phyloP scores from a whole-genome alignment of 1,140 invertebrate genomes.

The Ladona fulva region DNA sequence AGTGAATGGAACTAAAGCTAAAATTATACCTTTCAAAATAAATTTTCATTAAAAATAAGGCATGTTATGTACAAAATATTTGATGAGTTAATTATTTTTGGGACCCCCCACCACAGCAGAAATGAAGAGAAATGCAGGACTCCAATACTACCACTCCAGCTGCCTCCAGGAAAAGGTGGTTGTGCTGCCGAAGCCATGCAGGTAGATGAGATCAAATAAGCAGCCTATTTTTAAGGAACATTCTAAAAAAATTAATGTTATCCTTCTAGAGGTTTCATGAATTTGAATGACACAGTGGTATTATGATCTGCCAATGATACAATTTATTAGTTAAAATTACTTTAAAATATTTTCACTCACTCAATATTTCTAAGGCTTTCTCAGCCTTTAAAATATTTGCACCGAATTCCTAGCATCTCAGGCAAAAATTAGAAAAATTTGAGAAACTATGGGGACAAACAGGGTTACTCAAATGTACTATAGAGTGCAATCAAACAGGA shows the following conservation, averaged over 20 bases:
- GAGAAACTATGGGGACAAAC: no score
- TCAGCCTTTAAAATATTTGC: no score
- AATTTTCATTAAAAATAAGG: no score
- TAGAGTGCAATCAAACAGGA: background rate
- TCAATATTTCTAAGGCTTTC: no score
- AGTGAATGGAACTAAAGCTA: no score
- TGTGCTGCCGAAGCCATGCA: slow-evolving; percentile 6
- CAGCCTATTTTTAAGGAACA: slow-evolving; percentile 3
- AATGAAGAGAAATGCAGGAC: slow-evolving; percentile 9
- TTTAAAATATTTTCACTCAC: no score
- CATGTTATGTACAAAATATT: no score
- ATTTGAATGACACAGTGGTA: background rate
- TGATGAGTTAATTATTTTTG: background rate
- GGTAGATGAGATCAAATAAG: slow-evolving; percentile 1
- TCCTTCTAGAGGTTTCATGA: background rate
- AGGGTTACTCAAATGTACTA: background rate
- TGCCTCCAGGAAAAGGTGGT: background rate
- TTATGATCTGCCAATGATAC: background rate
- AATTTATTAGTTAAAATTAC: background rate
- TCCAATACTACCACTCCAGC: background rate
- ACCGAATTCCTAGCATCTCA: no score
- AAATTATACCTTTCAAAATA: no score
- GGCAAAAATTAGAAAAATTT: no score
- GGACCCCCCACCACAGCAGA: slow-evolving; percentile 4
- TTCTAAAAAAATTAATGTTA: background rate